Evolutionary conservation across 92 coral and sea anemone genomes (phyloP).

Genomic region (Porites lobata): DNA sequence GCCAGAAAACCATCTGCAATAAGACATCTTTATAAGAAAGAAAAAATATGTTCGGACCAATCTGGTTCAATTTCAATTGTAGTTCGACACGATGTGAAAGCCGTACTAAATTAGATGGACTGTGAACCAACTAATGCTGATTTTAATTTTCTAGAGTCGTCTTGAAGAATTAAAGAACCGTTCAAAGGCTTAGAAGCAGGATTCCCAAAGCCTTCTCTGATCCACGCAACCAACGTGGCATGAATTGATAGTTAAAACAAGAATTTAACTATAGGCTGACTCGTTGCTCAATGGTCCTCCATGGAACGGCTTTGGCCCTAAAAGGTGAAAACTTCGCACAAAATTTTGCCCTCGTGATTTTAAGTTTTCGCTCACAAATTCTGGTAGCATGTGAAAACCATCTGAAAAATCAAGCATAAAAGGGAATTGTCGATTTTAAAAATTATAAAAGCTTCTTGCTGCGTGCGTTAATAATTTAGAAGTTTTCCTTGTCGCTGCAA

Average conservation of each 20-base stretch:
- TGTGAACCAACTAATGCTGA: not conserved
- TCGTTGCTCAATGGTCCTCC: not conserved
- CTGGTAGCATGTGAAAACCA: not conserved
- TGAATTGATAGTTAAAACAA: not conserved
- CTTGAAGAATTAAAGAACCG: not conserved
- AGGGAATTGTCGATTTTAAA: conserved; percentile 5
- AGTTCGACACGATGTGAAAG: not conserved
- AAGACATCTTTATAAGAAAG: conserved; percentile 13
- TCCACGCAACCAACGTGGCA: not conserved
- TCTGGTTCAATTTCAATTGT: conserved; percentile 8
- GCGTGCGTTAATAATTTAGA: conserved; percentile 39
- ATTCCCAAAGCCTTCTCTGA: not conserved
- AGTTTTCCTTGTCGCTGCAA: conserved; percentile 19
- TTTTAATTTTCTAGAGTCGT: conserved; percentile 1
- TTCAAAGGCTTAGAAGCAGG: not conserved
- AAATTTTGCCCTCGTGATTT: not conserved
- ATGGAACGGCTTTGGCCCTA: not conserved
- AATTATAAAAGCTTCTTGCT: conserved; percentile 14
- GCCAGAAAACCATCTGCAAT: conserved; percentile 11
- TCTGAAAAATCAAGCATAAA: not conserved
- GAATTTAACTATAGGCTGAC: not conserved
- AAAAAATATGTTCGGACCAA: conserved; percentile 16
- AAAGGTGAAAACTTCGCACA: not conserved
- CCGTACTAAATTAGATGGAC: not conserved
- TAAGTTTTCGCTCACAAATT: not conserved